These are phyloP conservation scores for Oedothorax gibbosus DNA, from an alignment of 1,140 invertebrate species.

Conservation along the genomic window DNA sequence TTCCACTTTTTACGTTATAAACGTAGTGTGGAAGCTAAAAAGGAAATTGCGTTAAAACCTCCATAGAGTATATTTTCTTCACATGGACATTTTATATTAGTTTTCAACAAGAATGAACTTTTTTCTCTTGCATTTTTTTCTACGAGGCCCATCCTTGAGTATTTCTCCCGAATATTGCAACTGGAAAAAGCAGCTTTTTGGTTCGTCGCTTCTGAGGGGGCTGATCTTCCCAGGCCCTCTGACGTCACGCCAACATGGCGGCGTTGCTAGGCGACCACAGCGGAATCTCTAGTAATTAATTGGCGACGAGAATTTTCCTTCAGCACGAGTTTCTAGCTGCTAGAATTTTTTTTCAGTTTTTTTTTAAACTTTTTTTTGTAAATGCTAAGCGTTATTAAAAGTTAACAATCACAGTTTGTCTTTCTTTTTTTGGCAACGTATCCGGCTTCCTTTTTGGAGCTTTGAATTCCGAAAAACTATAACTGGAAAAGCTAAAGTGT, in stretches of 20 bases:
- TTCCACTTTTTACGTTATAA: too few relatives aligned
- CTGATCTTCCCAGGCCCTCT: constrained; percentile 29
- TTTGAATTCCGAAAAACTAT: too few relatives aligned
- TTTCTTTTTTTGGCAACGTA: background rate
- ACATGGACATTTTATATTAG: too few relatives aligned
- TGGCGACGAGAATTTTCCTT: constrained; percentile 34
- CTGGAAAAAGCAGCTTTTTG: background rate
- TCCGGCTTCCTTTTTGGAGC: too few relatives aligned
- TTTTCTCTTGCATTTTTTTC: too few relatives aligned
- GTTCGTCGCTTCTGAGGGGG: constrained; percentile 21
- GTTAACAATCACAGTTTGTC: background rate
- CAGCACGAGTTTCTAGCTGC: constrained; percentile 28
- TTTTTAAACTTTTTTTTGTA: constrained; percentile 16
- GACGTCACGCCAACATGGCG: constrained; percentile 35
- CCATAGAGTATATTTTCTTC: too few relatives aligned
- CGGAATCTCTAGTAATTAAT: constrained; percentile 45
- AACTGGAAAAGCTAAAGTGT: too few relatives aligned
- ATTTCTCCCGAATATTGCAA: too few relatives aligned
- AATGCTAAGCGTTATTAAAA: constrained; percentile 26
- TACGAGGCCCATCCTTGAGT: too few relatives aligned
- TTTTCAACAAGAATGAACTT: too few relatives aligned
- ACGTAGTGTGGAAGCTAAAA: too few relatives aligned
- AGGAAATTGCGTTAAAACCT: too few relatives aligned
- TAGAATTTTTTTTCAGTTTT: background rate
- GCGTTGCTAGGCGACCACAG: constrained; percentile 24